A percentile compares a stretch with the other conserved stretches of the same genome.
Evolutionary conservation across 2,113 vertebrate species (phyloP).

Genomic region (Galbula dea): DNA sequence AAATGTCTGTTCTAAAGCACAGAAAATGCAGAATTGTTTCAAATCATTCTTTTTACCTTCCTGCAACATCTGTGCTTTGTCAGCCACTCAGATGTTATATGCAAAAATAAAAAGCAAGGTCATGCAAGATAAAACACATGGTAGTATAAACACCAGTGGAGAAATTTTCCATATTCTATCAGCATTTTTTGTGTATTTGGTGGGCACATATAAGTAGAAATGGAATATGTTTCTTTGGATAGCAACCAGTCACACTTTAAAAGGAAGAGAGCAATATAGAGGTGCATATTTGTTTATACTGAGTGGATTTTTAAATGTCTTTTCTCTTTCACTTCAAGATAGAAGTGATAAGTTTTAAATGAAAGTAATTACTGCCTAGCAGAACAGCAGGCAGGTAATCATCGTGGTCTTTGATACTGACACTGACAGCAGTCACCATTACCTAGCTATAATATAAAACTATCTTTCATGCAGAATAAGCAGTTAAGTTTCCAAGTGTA

Average conservation of each 20-base stretch:
- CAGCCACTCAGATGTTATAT: not conserved
- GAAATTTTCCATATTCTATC: not conserved
- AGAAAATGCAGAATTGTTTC: not conserved
- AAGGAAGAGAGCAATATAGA: not conserved
- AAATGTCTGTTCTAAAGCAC: not conserved
- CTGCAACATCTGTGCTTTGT: not conserved
- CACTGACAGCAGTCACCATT: not conserved
- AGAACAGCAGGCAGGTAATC: not conserved
- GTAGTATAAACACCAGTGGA: not conserved
- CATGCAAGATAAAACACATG: not conserved
- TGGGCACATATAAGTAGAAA: not conserved
- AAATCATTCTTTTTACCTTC: not conserved
- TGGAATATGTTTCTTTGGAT: not conserved
- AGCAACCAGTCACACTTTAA: not conserved
- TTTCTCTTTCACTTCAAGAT: not conserved
- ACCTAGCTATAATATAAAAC: not conserved
- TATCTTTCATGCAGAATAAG: not conserved
- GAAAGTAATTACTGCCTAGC: not conserved
- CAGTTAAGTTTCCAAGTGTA: not conserved
- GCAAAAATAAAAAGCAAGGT: constrained; percentile 5
- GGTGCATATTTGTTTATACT: not conserved
- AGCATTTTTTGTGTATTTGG: not conserved
- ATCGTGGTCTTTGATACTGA: not conserved
- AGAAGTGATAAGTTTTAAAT: not conserved
- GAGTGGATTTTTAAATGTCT: not conserved